Conservation (phyloP, 2,113 vertebrate species). For the Anthoscopus minutus region DNA sequence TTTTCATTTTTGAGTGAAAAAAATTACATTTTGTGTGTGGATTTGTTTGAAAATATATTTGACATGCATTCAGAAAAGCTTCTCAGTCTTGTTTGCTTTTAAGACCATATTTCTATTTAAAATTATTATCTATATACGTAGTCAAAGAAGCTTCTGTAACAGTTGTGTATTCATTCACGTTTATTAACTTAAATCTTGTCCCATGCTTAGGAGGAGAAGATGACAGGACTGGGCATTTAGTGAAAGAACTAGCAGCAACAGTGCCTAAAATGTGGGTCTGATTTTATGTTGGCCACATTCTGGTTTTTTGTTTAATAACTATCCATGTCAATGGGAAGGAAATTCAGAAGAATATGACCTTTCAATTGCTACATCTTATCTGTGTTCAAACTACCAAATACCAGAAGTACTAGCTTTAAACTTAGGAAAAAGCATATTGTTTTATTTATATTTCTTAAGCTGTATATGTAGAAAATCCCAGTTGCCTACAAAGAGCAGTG, state of each 20-base stretch:
- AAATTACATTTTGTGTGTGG: background rate
- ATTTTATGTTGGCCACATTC: background rate
- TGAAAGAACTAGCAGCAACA: background rate
- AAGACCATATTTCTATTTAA: background rate
- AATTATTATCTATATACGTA: background rate
- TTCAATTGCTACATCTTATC: background rate
- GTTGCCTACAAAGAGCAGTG: background rate
- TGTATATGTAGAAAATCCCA: background rate
- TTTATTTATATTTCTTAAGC: slow-evolving; percentile 10
- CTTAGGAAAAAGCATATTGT: background rate
- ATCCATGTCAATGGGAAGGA: background rate
- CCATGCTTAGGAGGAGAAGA: background rate
- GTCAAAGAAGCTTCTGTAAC: background rate
- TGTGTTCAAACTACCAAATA: background rate
- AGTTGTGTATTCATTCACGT: background rate
- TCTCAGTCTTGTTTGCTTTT: background rate
- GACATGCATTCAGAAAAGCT: background rate
- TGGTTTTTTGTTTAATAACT: background rate
- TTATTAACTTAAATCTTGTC: background rate
- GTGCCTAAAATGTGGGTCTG: background rate
- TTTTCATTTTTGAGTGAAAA: background rate
- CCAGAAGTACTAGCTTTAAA: background rate
- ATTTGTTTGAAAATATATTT: background rate
- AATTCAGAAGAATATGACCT: background rate
- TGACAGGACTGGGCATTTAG: background rate